Evolutionary conservation across 2,113 vertebrate species (phyloP), one percentile per base, ranked within the genome.

Genomic region (Opisthocomus hoazin): DNA sequence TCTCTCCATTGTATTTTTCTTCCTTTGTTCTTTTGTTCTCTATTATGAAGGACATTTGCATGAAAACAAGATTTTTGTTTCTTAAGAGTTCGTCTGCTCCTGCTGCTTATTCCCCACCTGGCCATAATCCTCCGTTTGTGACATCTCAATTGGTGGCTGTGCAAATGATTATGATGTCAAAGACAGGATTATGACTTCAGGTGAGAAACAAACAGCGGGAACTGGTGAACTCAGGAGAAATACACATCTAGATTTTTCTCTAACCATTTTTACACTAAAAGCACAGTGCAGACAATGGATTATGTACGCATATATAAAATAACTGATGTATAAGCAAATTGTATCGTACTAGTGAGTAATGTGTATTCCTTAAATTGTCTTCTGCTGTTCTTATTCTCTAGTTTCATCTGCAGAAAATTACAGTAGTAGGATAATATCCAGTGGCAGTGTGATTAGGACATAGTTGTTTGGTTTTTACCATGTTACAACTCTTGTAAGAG

Each of bases 91-190:
- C 95, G 87, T 85, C 92, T 94, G 90, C 78, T 96, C 94, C 94
- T 94, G 89, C 94, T 95, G 94, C 63, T 90, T 97, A 86, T 97
- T 97, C 93, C 89, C 94, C 80, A 96, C 95, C 89, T 95, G 94
- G 89, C 83, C 92, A 73, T 92, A 97, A 96, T 96, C 96, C 60
- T 92, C 93, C 9, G 0, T 93, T 95, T 94, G 89, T 97, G 97
- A 97, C 96, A 96, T 97, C 96, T 97, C 95, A 93, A 92, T 93
- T 88, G 96, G 93, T 95, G 95, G 76, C 79, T 87, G 85, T 90
- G 89, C 95, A 96, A 96, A 97, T 95, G 93, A 96, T 97, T 94
- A 96, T 87, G 94, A 96, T 97, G 96, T 97, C 95, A 97, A 97
- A 96, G 91, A 81, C 92, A 86, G 78, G 93, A 95, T 95, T 96